These are phyloP conservation scores for Limnephilus auricula DNA, from an alignment of 2,888 invertebrate species.

Conservation along the genomic window DNA sequence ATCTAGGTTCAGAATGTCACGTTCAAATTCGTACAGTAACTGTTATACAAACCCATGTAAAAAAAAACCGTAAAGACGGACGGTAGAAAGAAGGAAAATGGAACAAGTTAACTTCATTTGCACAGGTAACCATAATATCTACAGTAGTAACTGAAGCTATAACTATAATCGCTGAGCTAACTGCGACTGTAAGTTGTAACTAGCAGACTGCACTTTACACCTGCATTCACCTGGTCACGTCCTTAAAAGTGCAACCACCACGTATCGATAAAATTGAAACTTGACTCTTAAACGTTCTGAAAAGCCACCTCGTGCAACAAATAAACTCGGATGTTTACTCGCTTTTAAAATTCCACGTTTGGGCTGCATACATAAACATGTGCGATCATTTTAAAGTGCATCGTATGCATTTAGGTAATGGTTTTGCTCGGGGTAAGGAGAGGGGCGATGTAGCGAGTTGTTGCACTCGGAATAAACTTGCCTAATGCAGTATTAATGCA, in stretches of 20 bases:
- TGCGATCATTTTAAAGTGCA: conserved; percentile 51
- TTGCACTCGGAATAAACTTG: conserved; percentile 23
- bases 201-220: background rate
- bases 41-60: too few species aligned
- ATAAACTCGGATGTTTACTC: conserved; percentile 33
- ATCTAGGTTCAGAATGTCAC: too few species aligned
- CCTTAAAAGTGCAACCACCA: background rate
- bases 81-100: too few species aligned
- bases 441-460: background rate
- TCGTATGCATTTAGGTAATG: conserved; percentile 50
- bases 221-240: background rate
- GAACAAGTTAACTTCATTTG: background rate
- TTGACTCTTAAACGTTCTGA: background rate
- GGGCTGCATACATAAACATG: conserved; percentile 6
- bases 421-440: background rate
- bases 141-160: too few species aligned
- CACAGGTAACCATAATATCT: too few species aligned
- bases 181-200: too few species aligned
- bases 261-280: background rate
- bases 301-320: background rate
- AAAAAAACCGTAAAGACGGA: too few species aligned
- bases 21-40: too few species aligned
- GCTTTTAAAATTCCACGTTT: conserved; percentile 49
- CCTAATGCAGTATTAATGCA: conserved; percentile 32
- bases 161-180: too few species aligned